Percentiles rank a stretch among this genome's conserved stretches.
These are phyloP conservation scores for Tigriopus californicus DNA, from an alignment of 2,888 invertebrate genomes.

Conservation along the genomic window DNA sequence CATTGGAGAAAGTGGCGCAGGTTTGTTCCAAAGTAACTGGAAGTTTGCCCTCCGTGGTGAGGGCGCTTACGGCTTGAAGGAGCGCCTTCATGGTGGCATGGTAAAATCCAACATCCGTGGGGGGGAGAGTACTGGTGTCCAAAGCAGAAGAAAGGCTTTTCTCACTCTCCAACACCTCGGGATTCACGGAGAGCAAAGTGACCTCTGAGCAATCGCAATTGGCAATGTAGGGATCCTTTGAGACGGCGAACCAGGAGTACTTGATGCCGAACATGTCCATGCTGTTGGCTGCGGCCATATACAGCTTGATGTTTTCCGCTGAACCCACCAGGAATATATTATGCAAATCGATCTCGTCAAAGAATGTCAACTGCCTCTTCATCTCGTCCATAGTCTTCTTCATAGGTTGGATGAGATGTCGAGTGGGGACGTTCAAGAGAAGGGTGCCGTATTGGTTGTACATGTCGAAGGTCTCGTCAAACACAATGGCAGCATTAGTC, in stretches of 20 bases:
- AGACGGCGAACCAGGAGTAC: constrained; percentile 69
- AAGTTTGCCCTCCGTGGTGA: no score
- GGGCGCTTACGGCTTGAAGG: no score
- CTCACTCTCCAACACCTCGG: background rate
- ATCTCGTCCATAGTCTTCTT: constrained; percentile 25
- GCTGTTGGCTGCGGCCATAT: constrained; percentile 48
- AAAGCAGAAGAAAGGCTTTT: background rate
- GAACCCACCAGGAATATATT: constrained; percentile 71
- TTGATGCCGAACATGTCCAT: constrained; percentile 60
- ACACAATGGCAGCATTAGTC: constrained; percentile 75
- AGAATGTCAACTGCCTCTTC: constrained; percentile 46
- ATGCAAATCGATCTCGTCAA: constrained; percentile 62
- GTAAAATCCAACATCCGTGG: no score
- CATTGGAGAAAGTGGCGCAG: no score
- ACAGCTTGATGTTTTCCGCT: constrained; percentile 45
- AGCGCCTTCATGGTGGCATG: no score
- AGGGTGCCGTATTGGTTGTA: constrained; percentile 82
- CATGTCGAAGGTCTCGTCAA: constrained; percentile 72
- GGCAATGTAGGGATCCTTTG: constrained; percentile 33
- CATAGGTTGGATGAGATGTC: constrained; percentile 50
- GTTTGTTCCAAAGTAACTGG: no score
- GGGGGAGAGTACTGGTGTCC: background rate
- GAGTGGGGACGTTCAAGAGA: constrained; percentile 67
- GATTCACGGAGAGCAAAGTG: background rate
- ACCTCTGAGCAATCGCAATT: background rate